These are phyloP conservation scores for Clamator glandarius DNA, from an alignment of 2,797 vertebrate species.

Conservation along the genomic window DNA sequence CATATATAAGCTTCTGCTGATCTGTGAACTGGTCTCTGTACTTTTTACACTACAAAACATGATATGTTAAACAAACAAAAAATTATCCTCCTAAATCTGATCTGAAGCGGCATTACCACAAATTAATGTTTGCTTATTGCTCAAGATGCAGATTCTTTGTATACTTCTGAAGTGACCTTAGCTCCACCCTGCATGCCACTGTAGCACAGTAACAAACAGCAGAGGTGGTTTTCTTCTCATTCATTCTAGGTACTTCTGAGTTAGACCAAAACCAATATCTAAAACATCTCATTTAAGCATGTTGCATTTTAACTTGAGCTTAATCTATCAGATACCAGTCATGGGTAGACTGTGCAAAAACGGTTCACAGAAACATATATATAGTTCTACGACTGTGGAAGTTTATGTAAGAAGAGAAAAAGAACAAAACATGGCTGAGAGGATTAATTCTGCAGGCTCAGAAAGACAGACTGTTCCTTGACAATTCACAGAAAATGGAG, in stretches of 20 bases:
- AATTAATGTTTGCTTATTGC: constrained; percentile 23
- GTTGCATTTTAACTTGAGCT: neutral
- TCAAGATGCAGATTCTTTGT: constrained; percentile 50
- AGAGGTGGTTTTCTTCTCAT: neutral
- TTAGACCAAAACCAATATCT: neutral
- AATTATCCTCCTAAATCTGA: constrained; percentile 20
- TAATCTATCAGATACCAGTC: neutral
- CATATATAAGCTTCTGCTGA: constrained; percentile 91
- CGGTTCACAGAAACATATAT: neutral
- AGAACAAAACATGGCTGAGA: neutral
- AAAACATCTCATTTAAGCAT: neutral
- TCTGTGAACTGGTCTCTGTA: constrained; percentile 94
- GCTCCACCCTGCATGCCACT: neutral
- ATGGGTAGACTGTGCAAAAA: accelerated
- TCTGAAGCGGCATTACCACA: neutral
- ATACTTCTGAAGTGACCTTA: constrained; percentile 33
- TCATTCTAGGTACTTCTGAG: neutral
- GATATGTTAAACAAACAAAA: constrained; percentile 17
- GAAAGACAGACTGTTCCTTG: neutral
- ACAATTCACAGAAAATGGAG: neutral
- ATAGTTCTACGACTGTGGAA: neutral
- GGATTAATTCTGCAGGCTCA: neutral
- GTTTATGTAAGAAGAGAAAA: neutral
- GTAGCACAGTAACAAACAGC: neutral
- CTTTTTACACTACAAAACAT: constrained; percentile 90